Evolutionary conservation across 2,888 invertebrate species (phyloP).

Genomic region (Aphidius colemani): DNA sequence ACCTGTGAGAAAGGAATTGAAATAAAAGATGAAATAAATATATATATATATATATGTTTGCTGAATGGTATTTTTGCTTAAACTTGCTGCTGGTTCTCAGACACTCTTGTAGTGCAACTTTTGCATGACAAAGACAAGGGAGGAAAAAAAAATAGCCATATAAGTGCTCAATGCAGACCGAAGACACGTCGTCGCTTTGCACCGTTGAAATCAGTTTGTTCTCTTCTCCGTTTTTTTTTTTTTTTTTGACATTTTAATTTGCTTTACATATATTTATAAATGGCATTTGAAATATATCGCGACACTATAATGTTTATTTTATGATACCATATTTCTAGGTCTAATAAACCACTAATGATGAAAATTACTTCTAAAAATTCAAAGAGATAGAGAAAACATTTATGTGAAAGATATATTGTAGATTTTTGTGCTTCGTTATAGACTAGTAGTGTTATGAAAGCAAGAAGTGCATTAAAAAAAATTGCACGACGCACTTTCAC

Average conservation of each 20-base stretch:
- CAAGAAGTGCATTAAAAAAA: not conserved
- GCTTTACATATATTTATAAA: too few relatives aligned
- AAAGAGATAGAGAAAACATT: too few relatives aligned
- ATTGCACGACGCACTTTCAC: slow-evolving; percentile 27
- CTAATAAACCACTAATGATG: not conserved
- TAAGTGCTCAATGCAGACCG: slow-evolving; percentile 23
- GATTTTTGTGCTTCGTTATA: slow-evolving; percentile 19
- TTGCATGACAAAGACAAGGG: slow-evolving; percentile 41
- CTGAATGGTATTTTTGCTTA: slow-evolving; percentile 35
- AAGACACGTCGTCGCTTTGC: slow-evolving; percentile 19
- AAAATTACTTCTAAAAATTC: too few relatives aligned
- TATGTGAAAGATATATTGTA: slow-evolving; percentile 7
- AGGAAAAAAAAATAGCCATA: slow-evolving; percentile 38
- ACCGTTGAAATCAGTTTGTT: not conserved
- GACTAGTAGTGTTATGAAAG: slow-evolving; percentile 2
- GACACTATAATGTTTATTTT: too few relatives aligned
- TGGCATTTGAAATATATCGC: too few relatives aligned
- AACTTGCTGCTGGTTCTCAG: slow-evolving; percentile 25
- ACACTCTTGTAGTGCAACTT: slow-evolving; percentile 21
- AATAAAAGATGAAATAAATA: slow-evolving; percentile 16
- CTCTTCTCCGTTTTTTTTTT: too few relatives aligned
- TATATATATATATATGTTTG: slow-evolving; percentile 27
- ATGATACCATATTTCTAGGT: not conserved
- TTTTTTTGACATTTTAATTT: too few relatives aligned
- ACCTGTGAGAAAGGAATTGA: slow-evolving; percentile 39